Percentiles rank a stretch among this genome's conserved stretches.
Conservation (phyloP, 2,888 invertebrate species). For the Colostygia pectinataria region DNA sequence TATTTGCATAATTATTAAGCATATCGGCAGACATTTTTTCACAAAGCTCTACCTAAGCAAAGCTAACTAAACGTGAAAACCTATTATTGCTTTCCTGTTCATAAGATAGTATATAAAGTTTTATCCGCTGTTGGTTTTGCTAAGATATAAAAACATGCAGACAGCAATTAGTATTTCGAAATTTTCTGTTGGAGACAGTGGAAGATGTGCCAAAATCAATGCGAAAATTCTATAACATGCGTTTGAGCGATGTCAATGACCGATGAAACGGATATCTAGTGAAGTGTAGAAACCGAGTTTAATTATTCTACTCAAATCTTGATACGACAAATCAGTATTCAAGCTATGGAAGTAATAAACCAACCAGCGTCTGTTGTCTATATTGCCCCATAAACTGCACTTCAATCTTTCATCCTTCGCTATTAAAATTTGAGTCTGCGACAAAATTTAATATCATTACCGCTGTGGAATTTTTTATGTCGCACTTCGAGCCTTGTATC, state of each 20-base stretch:
- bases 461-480: conserved; percentile 17
- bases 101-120: no score
- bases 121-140: no score
- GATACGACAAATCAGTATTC: conserved; percentile 36
- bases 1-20: no score
- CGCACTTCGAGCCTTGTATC: conserved; percentile 6
- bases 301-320: conserved; percentile 34
- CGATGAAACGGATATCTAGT: conserved; percentile 20
- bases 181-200: background rate
- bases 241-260: conserved; percentile 23
- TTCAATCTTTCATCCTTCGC: conserved; percentile 28
- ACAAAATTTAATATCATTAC: conserved; percentile 20
- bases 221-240: background rate
- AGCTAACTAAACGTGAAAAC: no score
- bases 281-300: conserved; percentile 30
- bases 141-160: no score
- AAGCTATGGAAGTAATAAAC: conserved; percentile 33
- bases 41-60: no score
- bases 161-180: background rate
- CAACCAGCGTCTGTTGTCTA: conserved; percentile 30
- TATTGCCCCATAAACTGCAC: conserved; percentile 31
- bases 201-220: conserved; percentile 4
- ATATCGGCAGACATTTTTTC: no score
- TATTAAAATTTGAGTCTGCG: conserved; percentile 22
- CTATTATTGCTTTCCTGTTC: no score